Evolutionary conservation across 2,888 invertebrate species (phyloP), one percentile per base, ranked within the genome.

Genomic region (Eulithis testata): DNA sequence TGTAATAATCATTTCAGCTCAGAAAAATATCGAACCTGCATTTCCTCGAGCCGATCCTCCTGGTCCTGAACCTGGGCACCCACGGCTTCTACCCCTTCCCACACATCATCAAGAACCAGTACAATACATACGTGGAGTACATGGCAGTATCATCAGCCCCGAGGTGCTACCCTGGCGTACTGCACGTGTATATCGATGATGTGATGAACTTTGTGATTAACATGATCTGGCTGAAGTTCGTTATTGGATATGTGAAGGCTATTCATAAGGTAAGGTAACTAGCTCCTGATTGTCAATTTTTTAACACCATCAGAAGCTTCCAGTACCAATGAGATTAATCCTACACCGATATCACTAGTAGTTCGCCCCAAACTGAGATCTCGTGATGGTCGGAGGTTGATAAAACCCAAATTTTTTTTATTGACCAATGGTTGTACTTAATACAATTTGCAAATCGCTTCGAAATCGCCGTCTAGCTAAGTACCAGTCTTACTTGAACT

Each of bases 1-100:
- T 2, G 8, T 7, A 40, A 3, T 9, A 40, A 9, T 40, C 49
- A 74, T 53, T 73, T 54, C 82, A 88, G 89, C 73, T 88, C 0
- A 71, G 72, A 47, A 59, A 69, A 2, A 70, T 84, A 9, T 76
- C 84, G 4, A 64, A 58, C 64, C 76, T 84, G 69, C 77, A 83
- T 14, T 82, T 84, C 80, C 64, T 89, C 27, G 85, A 86, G 62
- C 83, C 85, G 0, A n/a, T 87, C 0, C 77, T 90, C 0, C 70
- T 87, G 4, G 52, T 85, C n/a, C 21, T 87, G 7, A 90, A 89
- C 69, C 73, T 90, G 0, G 90, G 90, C n/a, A 88, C 87, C 14
- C 90, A 90, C 59, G 89, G 90, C 59, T 88, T 90, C 76, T 87
- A 86, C 70, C 87, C 88, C 0, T 87, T 85, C 73, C 89, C 89